Conservation (phyloP, 2,888 invertebrate genomes). For the Tenthredo scrophulariae region DNA sequence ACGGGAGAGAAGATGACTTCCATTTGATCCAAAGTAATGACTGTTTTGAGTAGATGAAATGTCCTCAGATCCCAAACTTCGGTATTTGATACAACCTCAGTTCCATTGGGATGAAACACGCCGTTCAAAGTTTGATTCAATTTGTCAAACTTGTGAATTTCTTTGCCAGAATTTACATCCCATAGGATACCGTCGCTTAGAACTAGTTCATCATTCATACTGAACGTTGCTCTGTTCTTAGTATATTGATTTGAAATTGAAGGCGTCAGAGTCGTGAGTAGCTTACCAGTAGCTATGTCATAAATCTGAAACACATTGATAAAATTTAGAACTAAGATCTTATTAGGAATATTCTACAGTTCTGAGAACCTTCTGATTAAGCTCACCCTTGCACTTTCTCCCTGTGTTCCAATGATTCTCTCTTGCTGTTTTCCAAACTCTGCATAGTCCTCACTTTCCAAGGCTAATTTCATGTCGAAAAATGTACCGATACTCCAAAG, state of each 20-base stretch:
- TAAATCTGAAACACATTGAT: constrained; percentile 83
- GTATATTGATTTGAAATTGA: constrained; percentile 95
- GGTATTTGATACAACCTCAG: constrained; percentile 98
- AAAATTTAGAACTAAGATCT: not conserved
- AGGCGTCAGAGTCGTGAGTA: constrained; percentile 87
- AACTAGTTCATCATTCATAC: constrained; percentile 95
- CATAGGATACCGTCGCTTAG: constrained; percentile 95
- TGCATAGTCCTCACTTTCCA: constrained; percentile 93
- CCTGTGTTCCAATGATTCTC: constrained; percentile 93
- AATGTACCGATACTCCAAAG: constrained; percentile 85
- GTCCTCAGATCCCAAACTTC: constrained; percentile 99
- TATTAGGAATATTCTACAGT: not conserved
- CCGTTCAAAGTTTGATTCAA: constrained; percentile 97
- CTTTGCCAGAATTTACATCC: constrained; percentile 92
- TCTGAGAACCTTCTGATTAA: not conserved
- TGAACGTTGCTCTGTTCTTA: constrained; percentile 96
- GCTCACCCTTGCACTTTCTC: constrained; percentile 87
- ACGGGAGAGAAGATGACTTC: constrained; percentile 93
- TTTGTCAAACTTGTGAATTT: constrained; percentile 98
- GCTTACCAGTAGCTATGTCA: constrained; percentile 90
- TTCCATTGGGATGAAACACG: constrained; percentile 96
- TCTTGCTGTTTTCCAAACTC: constrained; percentile 96
- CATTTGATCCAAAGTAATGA: constrained; percentile 95
- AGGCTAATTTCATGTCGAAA: constrained; percentile 78
- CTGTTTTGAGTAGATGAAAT: constrained; percentile 95